Evolutionary conservation across 2,888 invertebrate genomes (phyloP), one percentile per base, ranked within the genome.

Genomic region (Drosophila bunnanda): DNA sequence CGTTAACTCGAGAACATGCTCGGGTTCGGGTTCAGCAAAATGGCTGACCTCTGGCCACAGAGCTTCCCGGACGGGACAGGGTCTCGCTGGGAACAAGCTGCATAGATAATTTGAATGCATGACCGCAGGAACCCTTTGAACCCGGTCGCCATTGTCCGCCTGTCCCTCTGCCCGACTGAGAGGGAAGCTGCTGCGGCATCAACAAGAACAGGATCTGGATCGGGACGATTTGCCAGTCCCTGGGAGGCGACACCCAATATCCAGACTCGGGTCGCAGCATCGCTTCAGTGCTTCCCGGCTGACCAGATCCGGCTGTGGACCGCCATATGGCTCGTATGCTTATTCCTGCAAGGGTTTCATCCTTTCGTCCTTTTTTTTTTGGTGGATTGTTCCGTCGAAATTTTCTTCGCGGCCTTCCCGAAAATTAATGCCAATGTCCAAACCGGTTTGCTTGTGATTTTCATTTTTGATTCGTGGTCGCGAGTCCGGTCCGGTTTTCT

Each of bases 261-360:
- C 50, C 54, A 30, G 25, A 22, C 32, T 38, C 30, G 57, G 74
- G 67, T 70, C 79, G 71, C 65, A 67, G 56, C 50, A 55, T 39
- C 41, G 66, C 59, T 72, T 76, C 73, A 57, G 53, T 65, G 62
- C 70, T 73, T 79, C 54, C 65, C 61, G 65, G 74, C 76, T 88
- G 88, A 90, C 88, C 88, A 88, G 78, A 88, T 82, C 69, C 50
- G 55, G 77, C 78, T 70, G 77, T 90, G 89, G 89, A 89, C 88
- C 81, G 86, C 76, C 78, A 88, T 76, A 79, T 81, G 86, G 65
- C 57, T 36, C 66, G 36, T 53, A 61, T n/a, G 6, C 25, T 2
- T 32, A 15, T 50, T 75, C 53, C 65, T 73, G 59, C 60, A 78
- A 66, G 89, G 89, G 88, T 86, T 77, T 66, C 69, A 50, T 70